Percentiles rank a stretch among this genome's conserved stretches.
Conservation (phyloP, 2,113 vertebrate species). For the Ageneiosus marmoratus region DNA sequence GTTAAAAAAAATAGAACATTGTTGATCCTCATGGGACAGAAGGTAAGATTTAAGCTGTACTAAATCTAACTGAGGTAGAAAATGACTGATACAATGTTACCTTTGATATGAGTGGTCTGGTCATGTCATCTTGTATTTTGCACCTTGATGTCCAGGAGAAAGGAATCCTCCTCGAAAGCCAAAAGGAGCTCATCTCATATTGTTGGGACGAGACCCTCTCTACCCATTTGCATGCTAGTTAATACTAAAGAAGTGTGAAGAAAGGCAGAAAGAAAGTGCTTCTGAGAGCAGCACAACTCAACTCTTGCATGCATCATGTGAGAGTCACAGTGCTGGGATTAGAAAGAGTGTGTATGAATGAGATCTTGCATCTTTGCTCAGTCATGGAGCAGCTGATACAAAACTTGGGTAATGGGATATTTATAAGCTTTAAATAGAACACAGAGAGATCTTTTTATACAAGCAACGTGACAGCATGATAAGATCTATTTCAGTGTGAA, state of each 20-base stretch:
- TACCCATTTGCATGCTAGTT: constrained; percentile 7
- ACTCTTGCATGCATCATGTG: constrained; percentile 72
- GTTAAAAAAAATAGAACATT: neutral
- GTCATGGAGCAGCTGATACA: neutral
- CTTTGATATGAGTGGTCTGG: constrained; percentile 79
- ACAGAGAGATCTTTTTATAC: neutral
- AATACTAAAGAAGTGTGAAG: constrained; percentile 45
- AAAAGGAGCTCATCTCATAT: constrained; percentile 60
- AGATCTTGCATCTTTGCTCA: neutral
- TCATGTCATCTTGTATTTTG: constrained; percentile 62
- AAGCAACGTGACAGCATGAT: neutral
- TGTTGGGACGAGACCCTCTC: constrained; percentile 32
- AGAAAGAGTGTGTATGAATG: constrained; percentile 50
- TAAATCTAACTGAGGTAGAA: neutral
- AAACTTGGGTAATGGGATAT: neutral
- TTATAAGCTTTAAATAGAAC: neutral
- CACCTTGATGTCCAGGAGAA: constrained; percentile 55
- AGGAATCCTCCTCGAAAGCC: constrained; percentile 41
- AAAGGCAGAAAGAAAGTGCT: constrained; percentile 42
- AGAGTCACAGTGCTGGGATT: constrained; percentile 79
- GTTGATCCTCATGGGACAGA: neutral
- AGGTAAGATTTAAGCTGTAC: neutral
- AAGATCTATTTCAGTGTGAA: too few species aligned
- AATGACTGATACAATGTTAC: constrained; percentile 62
- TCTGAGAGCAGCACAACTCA: constrained; percentile 26